Percentiles rank a stretch among this genome's conserved stretches.
phyloP scores from a whole-genome alignment of 2,113 vertebrate genomes.

The Corythornis vintsioides region DNA sequence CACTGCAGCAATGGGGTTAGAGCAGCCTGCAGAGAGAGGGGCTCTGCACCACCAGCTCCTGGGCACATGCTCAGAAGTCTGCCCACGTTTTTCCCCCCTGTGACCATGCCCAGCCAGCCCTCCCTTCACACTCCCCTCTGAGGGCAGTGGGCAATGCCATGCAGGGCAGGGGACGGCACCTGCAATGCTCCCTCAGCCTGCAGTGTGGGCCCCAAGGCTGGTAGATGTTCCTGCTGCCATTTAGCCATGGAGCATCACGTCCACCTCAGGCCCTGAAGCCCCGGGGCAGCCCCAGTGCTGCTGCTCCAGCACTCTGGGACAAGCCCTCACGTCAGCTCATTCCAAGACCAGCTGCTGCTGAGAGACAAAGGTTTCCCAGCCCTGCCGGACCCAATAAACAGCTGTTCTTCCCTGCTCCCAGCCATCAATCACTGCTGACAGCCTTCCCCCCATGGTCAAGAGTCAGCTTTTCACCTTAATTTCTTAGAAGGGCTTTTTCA shows the following conservation, averaged over 20 bases:
- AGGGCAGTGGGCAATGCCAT: accelerated
- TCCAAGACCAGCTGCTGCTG: background rate
- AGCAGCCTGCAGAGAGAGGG: background rate
- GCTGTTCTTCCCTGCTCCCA: background rate
- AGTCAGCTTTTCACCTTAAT: constrained; percentile 51
- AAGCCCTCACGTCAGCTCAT: accelerated
- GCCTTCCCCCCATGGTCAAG: constrained; percentile 19
- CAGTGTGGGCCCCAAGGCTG: accelerated
- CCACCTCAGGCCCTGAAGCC: accelerated
- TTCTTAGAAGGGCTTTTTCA: constrained; percentile 40
- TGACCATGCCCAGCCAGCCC: background rate
- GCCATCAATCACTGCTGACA: constrained; percentile 58
- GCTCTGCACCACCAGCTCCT: background rate
- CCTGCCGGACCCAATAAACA: constrained; percentile 30
- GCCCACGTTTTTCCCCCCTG: accelerated
- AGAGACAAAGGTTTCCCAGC: background rate
- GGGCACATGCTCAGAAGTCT: background rate
- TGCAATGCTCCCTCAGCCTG: accelerated
- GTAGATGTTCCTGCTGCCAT: background rate
- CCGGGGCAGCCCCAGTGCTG: accelerated
- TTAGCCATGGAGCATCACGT: accelerated
- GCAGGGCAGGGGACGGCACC: accelerated
- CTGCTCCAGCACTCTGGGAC: background rate
- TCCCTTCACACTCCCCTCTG: too few relatives aligned
- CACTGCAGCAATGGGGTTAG: background rate